Base-by-base conservation (phyloP, 2,888 invertebrate species). In the Iselma pallidipennis region DNA sequence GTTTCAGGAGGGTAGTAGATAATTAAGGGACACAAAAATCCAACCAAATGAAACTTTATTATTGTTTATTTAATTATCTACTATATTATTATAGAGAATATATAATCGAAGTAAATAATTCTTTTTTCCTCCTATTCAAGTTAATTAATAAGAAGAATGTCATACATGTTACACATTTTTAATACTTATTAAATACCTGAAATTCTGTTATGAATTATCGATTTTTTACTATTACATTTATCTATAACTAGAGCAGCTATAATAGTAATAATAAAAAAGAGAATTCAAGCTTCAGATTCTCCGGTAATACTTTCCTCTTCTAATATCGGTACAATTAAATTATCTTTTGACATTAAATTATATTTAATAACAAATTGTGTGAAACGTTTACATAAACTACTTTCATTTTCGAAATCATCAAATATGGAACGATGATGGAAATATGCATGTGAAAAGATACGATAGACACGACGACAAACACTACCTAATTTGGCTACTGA, bases 361-460 rank as follows among this genome's bases (percentile, higher is more conserved):
- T 99, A 99, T 83, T 98, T 98, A 71, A 94, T 97, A 59, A 98
- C 98, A 85, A 98, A 99, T 76, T 92, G 91, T 56, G 98, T 98
- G 83, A 99, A 99, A 78, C 94, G 88, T 81, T 94, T 92, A 84
- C 98, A 99, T 66, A 99, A 85, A 81, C 91, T 95, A 25, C 97
- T 97, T 83, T 96, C 95, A 76, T 91, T 91, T 87, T 99, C 99
- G 84, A 98, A 99, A 71, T 96, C 94, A 84, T 99, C 98, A 85
- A 98, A 99, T 81, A 98, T 91, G 71, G 90, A 87, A 74, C 95
- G 88, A 83, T 99, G 99, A 83, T 99, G 99, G 82, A 96, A 99
- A 83, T 96, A 99, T 29, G 99, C 98, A 84, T 99, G 99, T 52
- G 98, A 98, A 83, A 99, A 99, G 81, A 99, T 99, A 84, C 99